Evolutionary conservation across 2,113 vertebrate genomes (phyloP), one percentile per base, ranked within the genome.

Genomic region (Hemibagrus wyckioides): DNA sequence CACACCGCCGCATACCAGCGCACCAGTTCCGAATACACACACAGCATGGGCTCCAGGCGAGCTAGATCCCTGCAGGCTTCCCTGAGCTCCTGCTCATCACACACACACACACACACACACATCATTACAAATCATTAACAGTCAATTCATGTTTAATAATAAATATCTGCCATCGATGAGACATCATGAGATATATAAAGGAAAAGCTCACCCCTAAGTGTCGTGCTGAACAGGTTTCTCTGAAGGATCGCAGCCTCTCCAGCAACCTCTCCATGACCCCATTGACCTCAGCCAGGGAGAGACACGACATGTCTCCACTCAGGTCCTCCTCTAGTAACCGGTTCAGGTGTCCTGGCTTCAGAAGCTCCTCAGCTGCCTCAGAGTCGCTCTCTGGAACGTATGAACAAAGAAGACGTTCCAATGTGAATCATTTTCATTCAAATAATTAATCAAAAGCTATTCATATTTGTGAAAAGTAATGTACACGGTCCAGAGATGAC

Each of bases 331-430:
- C 96, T 92, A 99, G 90, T 86, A 97, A 94, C 50, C 92, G 95
- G 59, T 95, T 97, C 90, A 99, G 94, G 92, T 97, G 98, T 84
- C 96, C 97, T 0, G 93, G 89, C 87, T 96, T 96, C 86, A 99
- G 92, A 79, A 93, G 92, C 36, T 97, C 95, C 87, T 95, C 92
- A 17, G 83, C 90, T 21, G 82, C 85, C 76, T 90, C 91, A 57
- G 93, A 93, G 6, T 93, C 95, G 89, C 69, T 90, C 8, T 92
- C 95, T 95, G 89, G n/a, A 90, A 54, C 8, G n/a, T n/a, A n/a
- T n/a, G n/a, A n/a, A n/a, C n/a, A n/a, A n/a, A n/a, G n/a, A n/a
- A n/a, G n/a, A n/a, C n/a, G n/a, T 48, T 48, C 44, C 44, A 48
- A 48, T 8, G 3, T 48, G 5, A 48, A 48, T 48, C 44, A 0